phyloP scores from a whole-genome alignment of 2,888 invertebrate genomes.

The Oxycera nigricornis region DNA sequence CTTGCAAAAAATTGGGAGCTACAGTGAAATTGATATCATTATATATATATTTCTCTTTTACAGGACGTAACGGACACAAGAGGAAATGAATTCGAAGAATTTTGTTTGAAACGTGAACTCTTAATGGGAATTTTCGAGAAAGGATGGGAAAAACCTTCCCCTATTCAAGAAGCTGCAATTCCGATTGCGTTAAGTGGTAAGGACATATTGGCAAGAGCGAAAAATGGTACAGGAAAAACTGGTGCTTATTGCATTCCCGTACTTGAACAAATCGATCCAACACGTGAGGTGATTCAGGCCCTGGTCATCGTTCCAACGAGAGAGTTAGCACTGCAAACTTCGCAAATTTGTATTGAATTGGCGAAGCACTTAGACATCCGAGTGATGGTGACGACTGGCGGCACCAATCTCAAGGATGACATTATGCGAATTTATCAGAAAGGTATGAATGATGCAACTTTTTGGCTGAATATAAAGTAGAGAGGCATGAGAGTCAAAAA shows the following conservation, averaged over 20 bases:
- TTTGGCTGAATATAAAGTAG: no score
- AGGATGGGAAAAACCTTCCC: slow-evolving; percentile 99
- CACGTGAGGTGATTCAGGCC: slow-evolving; percentile 94
- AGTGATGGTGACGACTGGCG: slow-evolving; percentile 99
- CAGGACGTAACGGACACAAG: slow-evolving; percentile 99
- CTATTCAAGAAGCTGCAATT: slow-evolving; percentile 99
- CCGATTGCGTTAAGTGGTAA: slow-evolving; percentile 97
- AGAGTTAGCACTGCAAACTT: slow-evolving; percentile 98
- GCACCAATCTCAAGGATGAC: slow-evolving; percentile 96
- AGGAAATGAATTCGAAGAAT: slow-evolving; percentile 99
- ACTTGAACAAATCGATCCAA: slow-evolving; percentile 91
- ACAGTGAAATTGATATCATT: no score
- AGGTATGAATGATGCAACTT: slow-evolving; percentile 65
- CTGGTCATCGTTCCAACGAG: slow-evolving; percentile 98
- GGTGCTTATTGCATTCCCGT: slow-evolving; percentile 99
- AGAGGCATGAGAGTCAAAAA: no score
- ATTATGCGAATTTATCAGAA: slow-evolving; percentile 99
- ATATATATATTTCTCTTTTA: no score
- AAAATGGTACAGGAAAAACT: slow-evolving; percentile 99
- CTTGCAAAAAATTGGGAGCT: no score
- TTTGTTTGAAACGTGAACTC: slow-evolving; percentile 95
- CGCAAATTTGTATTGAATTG: slow-evolving; percentile 99
- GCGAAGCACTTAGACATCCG: slow-evolving; percentile 97
- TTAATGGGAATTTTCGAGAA: slow-evolving; percentile 99
- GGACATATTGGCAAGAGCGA: slow-evolving; percentile 97